Evolutionary conservation across 2,113 vertebrate genomes (phyloP).

Genomic region (Corythoichthys intestinalis): DNA sequence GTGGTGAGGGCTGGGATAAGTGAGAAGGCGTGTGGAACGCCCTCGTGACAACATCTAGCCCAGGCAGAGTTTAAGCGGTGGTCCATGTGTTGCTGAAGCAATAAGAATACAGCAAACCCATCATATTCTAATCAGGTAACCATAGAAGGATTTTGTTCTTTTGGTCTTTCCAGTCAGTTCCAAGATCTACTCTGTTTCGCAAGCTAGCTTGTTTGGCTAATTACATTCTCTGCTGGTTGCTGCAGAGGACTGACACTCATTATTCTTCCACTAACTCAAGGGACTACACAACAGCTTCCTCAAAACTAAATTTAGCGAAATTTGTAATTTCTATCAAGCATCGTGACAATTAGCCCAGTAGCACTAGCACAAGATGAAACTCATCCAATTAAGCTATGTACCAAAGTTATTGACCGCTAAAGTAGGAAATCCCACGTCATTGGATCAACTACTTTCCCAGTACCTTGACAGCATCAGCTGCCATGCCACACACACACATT

Average conservation of each 20-base stretch:
- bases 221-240: too few relatives aligned
- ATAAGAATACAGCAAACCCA: neutral
- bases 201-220: too few relatives aligned
- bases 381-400: neutral
- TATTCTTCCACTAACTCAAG: too few relatives aligned
- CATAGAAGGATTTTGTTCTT: neutral
- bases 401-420: neutral
- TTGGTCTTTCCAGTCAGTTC: too few relatives aligned
- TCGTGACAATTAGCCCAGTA: neutral
- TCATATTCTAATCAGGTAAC: neutral
- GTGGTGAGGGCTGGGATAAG: constrained; percentile 51
- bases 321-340: neutral
- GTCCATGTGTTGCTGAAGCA: neutral
- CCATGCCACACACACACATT: neutral
- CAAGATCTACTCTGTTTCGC: too few relatives aligned
- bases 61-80: neutral
- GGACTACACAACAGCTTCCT: neutral
- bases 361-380: neutral
- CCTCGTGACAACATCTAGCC: constrained; percentile 5
- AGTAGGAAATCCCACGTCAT: neutral
- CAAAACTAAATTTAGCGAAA: neutral
- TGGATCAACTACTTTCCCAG: neutral
- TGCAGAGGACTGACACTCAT: too few relatives aligned
- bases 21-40: constrained; percentile 14
- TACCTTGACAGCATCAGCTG: neutral